Evolutionary conservation across 53 echinoderm and acorn worm genomes (phyloP).

Genomic region (Echinometra lucunter): DNA sequence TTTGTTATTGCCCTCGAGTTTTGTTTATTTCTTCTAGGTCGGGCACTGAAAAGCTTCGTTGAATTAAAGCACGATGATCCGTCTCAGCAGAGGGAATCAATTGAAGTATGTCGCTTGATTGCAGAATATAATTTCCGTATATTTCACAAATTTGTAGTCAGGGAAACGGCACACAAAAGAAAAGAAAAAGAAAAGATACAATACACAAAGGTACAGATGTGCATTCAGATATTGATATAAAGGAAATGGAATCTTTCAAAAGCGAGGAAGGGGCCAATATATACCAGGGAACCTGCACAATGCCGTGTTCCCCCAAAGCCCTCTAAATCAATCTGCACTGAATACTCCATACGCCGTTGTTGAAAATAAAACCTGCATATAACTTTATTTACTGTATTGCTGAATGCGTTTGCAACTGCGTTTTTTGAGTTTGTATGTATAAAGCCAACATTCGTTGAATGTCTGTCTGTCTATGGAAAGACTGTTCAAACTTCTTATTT

Average conservation of each 20-base stretch:
- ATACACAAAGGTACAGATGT: not conserved
- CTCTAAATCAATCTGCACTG: too few relatives aligned
- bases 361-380: too few relatives aligned
- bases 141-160: not conserved
- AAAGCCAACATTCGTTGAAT: too few relatives aligned
- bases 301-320: too few relatives aligned
- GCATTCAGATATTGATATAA: not conserved
- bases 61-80: not conserved
- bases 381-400: too few relatives aligned
- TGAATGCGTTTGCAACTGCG: too few relatives aligned
- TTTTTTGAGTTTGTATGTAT: too few relatives aligned
- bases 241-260: not conserved
- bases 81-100: not conserved
- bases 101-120: not conserved
- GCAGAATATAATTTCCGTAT: not conserved
- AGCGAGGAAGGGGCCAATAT: not conserved
- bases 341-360: too few relatives aligned
- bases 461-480: too few relatives aligned
- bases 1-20: constrained; percentile 11
- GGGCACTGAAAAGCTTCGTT: not conserved
- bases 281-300: too few relatives aligned
- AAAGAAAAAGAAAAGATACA: not conserved
- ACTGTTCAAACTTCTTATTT: too few relatives aligned
- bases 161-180: not conserved
- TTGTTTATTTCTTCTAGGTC: constrained; percentile 18